Conservation (phyloP, 1,140 invertebrate species). For the Pseudachorutes palmiensis region DNA sequence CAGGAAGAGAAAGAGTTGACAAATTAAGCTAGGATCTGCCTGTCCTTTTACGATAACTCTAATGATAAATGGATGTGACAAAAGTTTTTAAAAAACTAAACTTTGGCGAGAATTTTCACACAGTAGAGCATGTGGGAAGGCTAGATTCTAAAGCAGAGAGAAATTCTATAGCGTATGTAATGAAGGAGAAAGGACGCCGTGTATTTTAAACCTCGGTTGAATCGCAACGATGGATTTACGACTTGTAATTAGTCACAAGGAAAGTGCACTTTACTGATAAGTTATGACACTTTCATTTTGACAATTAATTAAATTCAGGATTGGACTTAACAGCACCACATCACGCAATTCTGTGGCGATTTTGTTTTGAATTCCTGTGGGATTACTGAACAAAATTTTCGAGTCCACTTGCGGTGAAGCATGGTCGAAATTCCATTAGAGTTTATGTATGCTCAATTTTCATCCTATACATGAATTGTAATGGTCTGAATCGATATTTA, state of each 20-base stretch:
- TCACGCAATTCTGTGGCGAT: too few species aligned
- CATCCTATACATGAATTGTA: not conserved
- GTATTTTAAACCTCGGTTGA: not conserved
- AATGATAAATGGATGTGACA: not conserved
- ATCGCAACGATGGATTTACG: not conserved
- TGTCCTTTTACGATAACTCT: not conserved
- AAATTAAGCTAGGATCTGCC: not conserved
- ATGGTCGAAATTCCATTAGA: not conserved
- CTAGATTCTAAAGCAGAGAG: constrained; percentile 4
- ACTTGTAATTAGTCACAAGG: constrained; percentile 11
- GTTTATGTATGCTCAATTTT: not conserved
- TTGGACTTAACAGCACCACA: too few species aligned
- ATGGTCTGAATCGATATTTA: not conserved
- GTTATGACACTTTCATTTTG: too few species aligned
- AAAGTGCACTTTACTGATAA: too few species aligned
- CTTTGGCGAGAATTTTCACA: not conserved
- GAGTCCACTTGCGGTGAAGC: too few species aligned
- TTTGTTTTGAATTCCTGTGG: too few species aligned
- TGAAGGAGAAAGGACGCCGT: not conserved
- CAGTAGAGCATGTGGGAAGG: not conserved
- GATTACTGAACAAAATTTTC: too few species aligned
- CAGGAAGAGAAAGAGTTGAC: not conserved
- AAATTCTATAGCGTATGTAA: not conserved
- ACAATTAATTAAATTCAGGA: too few species aligned
- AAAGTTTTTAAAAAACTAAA: not conserved